Evolutionary conservation across 2,797 vertebrate genomes (phyloP).

Genomic region (Myiothlypis chrysogaster): DNA sequence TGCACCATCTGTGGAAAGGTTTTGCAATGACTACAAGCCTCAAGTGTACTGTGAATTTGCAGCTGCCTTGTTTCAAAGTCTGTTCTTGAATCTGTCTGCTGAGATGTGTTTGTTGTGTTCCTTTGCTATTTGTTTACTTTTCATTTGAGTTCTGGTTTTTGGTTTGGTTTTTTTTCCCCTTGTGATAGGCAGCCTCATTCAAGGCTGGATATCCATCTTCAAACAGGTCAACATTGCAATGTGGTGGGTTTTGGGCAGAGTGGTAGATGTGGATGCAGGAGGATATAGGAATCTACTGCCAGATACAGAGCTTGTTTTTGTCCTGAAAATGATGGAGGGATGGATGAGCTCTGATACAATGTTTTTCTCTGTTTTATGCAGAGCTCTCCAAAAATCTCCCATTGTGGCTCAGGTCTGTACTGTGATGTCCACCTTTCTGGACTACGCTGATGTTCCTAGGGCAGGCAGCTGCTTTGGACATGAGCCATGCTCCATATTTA

Average conservation of each 20-base stretch:
- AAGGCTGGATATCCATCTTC: neutral
- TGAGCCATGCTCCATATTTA: rapidly evolving
- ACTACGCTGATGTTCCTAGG: neutral
- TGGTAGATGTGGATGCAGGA: neutral
- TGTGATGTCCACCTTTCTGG: neutral
- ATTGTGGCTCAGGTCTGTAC: neutral
- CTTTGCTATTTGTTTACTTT: neutral
- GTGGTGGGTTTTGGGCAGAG: rapidly evolving
- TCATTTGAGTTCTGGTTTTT: neutral
- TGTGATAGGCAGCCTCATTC: neutral
- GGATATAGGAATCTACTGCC: neutral
- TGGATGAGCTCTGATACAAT: neutral
- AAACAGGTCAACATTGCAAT: rapidly evolving
- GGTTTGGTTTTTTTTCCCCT: neutral
- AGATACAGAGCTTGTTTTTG: neutral
- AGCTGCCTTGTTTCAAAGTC: neutral
- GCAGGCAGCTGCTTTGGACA: neutral
- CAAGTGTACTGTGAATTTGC: neutral
- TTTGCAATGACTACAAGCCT: neutral
- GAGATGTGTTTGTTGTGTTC: neutral
- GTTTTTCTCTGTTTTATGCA: neutral
- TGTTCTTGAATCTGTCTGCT: neutral
- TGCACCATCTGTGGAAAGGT: neutral
- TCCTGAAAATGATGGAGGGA: neutral
- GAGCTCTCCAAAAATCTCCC: neutral